Evolutionary conservation across 2,113 vertebrate species (phyloP), one percentile per base, ranked within the genome.

Genomic region (Dipodomys ordii): DNA sequence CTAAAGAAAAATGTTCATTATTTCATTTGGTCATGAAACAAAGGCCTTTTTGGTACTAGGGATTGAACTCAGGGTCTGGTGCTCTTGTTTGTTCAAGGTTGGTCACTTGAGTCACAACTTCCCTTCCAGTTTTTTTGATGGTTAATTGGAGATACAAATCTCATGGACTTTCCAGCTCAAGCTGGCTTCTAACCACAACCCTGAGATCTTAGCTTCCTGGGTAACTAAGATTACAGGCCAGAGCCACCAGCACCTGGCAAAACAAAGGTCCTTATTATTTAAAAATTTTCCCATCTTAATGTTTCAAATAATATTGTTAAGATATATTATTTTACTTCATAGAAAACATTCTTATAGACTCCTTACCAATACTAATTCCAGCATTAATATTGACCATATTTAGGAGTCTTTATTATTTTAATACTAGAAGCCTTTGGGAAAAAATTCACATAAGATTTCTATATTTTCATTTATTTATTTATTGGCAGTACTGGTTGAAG

Each of bases 371-470:
- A 77, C 13, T 23, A 87, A 49, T 80, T 88, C 28, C 28, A 79
- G 60, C 27, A 71, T 95, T 82, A 85, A 74, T 82, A 74, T 0
- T 86, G 49, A 35, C 32, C 7, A 71, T 68, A 85, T 53, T 91
- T 83, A 83, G 62, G 46, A 91, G 10, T 81, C 69, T 32, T 94
- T 85, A 3, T 49, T 2, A 87, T 90, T 65, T 92, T 3, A 92
- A 65, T 83, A 76, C 13, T 53, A 91, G 69, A 82, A 83, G 20
- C 1, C 69, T 76, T 44, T 84, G 20, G 44, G 16, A 62, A 62
- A 83, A 82, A 91, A 87, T 65, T 78, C 30, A 74, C 86, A 69
- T 83, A 35, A 73, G 91, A 87, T 22, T 65, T 39, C 65, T 6
- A 44, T n/a, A 22, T 92, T 93, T 57, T 85, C 8, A 23, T 64